These are phyloP conservation scores for Candidula unifasciata DNA, from an alignment of 2,888 invertebrate species.

Conservation along the genomic window DNA sequence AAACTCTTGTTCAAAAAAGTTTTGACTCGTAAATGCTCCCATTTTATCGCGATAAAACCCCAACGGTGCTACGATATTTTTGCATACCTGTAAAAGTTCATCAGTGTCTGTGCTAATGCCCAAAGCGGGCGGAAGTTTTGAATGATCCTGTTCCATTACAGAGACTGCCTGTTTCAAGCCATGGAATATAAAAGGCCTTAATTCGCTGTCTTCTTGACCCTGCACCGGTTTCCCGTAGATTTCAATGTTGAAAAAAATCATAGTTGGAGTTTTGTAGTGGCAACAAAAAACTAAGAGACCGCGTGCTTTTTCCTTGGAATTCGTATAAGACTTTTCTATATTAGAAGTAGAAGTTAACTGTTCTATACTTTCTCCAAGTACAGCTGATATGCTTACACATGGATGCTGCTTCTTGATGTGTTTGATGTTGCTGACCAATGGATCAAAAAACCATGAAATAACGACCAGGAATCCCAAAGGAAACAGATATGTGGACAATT, in stretches of 20 bases:
- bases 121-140: too few relatives aligned
- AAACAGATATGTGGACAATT: constrained; percentile 3
- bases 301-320: background rate
- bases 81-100: too few relatives aligned
- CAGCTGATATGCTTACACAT: constrained; percentile 1
- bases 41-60: too few relatives aligned
- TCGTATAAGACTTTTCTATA: background rate
- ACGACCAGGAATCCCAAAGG: constrained; percentile 3
- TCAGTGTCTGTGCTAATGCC: too few relatives aligned
- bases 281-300: background rate
- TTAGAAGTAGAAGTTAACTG: background rate
- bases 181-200: background rate
- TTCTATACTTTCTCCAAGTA: background rate
- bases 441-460: constrained; percentile 31
- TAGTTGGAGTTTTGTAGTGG: background rate
- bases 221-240: background rate
- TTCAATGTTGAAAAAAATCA: background rate
- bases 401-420: constrained; percentile 13
- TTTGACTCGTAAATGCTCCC: too few relatives aligned
- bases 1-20: too few relatives aligned
- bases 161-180: too few relatives aligned
- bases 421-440: constrained; percentile 11
- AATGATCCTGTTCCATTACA: too few relatives aligned
- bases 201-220: constrained; percentile 1
- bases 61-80: too few relatives aligned